These are phyloP conservation scores for Bolinopsis microptera DNA, from an alignment of 37 sponge, comb jelly and placozoan species.

Conservation along the genomic window DNA sequence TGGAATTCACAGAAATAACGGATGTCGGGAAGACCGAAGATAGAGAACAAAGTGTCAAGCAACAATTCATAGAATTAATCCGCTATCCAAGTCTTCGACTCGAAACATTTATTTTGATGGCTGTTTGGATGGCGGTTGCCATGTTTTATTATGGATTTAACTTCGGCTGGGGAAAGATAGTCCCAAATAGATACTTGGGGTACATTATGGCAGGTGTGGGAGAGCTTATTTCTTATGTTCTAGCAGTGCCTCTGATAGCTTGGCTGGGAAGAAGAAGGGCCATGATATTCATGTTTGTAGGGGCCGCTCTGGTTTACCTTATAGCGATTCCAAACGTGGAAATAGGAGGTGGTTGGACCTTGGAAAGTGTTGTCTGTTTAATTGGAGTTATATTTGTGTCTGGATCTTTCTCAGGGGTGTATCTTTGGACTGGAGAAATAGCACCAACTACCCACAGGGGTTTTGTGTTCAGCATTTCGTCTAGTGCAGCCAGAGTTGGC, in stretches of 20 bases:
- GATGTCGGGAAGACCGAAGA: not conserved
- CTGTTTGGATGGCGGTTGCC: not conserved
- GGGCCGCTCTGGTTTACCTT: too few species aligned
- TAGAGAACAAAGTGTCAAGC: not conserved
- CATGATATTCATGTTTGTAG: too few species aligned
- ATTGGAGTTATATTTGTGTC: not conserved
- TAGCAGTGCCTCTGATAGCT: not conserved
- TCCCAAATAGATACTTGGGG: not conserved
- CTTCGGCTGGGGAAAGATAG: not conserved
- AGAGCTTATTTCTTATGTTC: not conserved
- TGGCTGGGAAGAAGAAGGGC: not conserved
- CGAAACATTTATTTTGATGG: not conserved
- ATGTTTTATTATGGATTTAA: slow-evolving; percentile 8
- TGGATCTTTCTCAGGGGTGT: not conserved
- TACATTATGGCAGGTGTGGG: not conserved
- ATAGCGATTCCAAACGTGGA: too few species aligned
- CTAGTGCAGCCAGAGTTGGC: not conserved
- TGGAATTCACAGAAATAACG: not conserved
- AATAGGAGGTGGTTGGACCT: not conserved
- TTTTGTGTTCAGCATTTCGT: not conserved
- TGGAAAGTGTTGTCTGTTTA: not conserved
- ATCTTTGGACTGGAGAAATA: too few species aligned
- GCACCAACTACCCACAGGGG: slow-evolving; percentile 16
- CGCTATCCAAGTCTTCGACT: not conserved
- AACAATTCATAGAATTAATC: not conserved